phyloP scores from a whole-genome alignment of 1,140 invertebrate genomes.

The Gryon sp. region DNA sequence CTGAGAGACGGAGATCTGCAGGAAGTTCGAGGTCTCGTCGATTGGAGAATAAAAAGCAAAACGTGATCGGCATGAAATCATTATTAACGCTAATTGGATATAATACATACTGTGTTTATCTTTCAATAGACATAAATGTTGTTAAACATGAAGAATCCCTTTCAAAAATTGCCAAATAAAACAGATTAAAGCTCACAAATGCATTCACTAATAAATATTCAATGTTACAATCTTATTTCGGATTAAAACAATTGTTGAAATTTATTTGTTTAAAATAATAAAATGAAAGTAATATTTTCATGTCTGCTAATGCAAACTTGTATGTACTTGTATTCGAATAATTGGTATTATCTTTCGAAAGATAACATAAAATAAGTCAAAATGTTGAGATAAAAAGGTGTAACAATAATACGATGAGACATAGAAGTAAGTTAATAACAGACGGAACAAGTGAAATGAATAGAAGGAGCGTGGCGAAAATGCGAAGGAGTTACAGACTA shows the following conservation, averaged over 20 bases:
- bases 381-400: no score
- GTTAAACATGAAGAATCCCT: background rate
- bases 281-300: no score
- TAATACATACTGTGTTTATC: conserved; percentile 32
- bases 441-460: conserved; percentile 26
- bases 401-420: conserved; percentile 7
- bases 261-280: background rate
- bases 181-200: no score
- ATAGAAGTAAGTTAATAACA: conserved; percentile 49
- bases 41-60: conserved; percentile 55
- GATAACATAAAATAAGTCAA: no score
- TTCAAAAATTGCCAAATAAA: background rate
- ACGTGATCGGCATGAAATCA: conserved; percentile 47
- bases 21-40: conserved; percentile 45
- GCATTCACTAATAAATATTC: no score
- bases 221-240: no score
- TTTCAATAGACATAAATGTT: conserved; percentile 16
- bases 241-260: no score
- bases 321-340: no score
- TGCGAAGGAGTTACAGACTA: conserved; percentile 39
- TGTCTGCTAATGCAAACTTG: no score
- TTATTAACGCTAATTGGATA: conserved; percentile 44
- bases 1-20: conserved; percentile 27
- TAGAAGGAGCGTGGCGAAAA: conserved; percentile 51
- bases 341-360: no score